Base-by-base conservation (phyloP, 1,140 invertebrate species). In the Zophobas morio region DNA sequence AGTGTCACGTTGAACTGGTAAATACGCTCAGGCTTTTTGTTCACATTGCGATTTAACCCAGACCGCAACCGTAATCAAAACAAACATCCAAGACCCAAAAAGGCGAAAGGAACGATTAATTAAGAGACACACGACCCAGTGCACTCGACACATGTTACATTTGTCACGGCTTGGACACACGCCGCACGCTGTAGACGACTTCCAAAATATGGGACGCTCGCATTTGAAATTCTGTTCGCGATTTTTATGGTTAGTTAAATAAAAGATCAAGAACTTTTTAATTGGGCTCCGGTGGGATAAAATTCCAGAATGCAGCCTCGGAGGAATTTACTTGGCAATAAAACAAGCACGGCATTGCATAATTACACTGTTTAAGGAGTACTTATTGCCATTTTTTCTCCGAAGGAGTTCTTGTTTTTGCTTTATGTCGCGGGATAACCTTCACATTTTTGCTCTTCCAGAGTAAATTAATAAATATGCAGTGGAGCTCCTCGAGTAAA, bases 1-100 rank as follows among this genome's bases (percentile, higher is more conserved):
- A 81, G 76, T 81, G 75, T 79, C 75, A 63, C 73, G 63, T 78
- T 82, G 75, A 81, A 79, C 81, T 81, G 81, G 81, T 82, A 81
- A 81, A 77, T 82, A 78, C 73, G 6, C 35, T 40, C 20, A 66
- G n/a, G 33, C 39, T 66, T 47, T 32, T 40, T 66, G 36, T 66
- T n/a, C 39, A 63, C 6, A n/a, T 33, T 63, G 57, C 35, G 6
- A 37, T 66, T 66, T 66, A 40, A 32, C n/a, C n/a, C 37, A 42
- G 60, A 66, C 60, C 60, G 39, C 39, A 66, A 39, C 37, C 60
- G 33, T 66, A 66, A 66, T 66, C 60, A 66, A 66, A 66, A 66
- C 60, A 66, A 66, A 66, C 60, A 66, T 33, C 37, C 60, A 40
- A 66, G 60, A 66, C 60, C 60, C 60, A 66, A 66, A 66, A 66